A percentile compares a stretch with the other conserved stretches of the same genome.
These are phyloP conservation scores for Argentina silus DNA, from an alignment of 2,797 vertebrate species.

Conservation along the genomic window DNA sequence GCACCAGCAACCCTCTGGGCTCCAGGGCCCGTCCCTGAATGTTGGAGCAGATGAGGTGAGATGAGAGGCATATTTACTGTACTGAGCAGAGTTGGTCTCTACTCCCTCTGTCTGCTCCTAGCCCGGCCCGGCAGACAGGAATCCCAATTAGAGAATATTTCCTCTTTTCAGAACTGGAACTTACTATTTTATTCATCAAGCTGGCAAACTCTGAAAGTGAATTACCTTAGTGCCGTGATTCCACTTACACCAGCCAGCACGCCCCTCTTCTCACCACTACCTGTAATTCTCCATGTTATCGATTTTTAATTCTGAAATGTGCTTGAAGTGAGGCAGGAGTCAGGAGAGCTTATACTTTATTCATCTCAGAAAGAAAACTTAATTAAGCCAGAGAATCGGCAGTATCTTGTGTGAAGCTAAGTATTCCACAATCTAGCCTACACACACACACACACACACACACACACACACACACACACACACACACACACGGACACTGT, in stretches of 20 bases:
- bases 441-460: slow-evolving; percentile 3
- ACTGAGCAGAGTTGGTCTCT: too few species aligned
- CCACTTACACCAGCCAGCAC: slow-evolving; percentile 17
- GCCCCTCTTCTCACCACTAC: slow-evolving; percentile 9
- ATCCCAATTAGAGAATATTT: slow-evolving; percentile 51
- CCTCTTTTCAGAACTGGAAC: slow-evolving; percentile 33
- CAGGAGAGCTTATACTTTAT: slow-evolving; percentile 40
- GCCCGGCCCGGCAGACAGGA: slow-evolving; percentile 47
- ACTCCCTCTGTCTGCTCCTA: slow-evolving; percentile 34
- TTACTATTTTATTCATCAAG: slow-evolving; percentile 67
- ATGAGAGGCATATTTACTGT: too few species aligned
- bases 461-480: slow-evolving; percentile 14
- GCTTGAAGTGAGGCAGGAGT: neutral
- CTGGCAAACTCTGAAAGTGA: slow-evolving; percentile 63
- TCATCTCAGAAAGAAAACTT: slow-evolving; percentile 24
- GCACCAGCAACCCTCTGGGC: too few species aligned
- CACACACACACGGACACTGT: slow-evolving; percentile 13
- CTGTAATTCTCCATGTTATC: slow-evolving; percentile 45
- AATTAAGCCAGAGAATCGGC: slow-evolving; percentile 7
- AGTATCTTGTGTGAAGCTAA: neutral
- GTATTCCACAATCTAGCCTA: neutral
- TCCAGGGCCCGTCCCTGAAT: too few species aligned
- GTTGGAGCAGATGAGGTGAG: too few species aligned
- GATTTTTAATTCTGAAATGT: slow-evolving; percentile 49
- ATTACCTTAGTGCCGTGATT: slow-evolving; percentile 47